Base-by-base conservation (phyloP, 1,140 invertebrate genomes). In the Linepithema humile region DNA sequence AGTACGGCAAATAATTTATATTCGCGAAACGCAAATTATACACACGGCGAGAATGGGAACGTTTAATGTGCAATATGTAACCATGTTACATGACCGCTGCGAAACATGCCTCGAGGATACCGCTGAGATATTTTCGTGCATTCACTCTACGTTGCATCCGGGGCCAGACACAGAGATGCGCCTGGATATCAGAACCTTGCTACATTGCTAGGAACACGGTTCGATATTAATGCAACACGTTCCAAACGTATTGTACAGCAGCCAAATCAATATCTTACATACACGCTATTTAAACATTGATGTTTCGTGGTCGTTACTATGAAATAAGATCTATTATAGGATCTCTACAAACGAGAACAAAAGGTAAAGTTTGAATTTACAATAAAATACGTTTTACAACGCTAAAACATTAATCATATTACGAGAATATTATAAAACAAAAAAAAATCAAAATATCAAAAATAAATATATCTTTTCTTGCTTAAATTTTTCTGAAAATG, bases 11-110 rank as follows among this genome's bases (percentile, higher is more conserved):
- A 48, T 69, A 80, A 80, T 55, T 55, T 55, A 55, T 55, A 48
- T 20, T 29, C 69, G 59, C 69, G 69, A 59, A 74, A 82, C 55
- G 26, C 38, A 74, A 82, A 82, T 53, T 82, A 55, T 75, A 62
- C 53, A 60, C 55, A 55, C 65, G 40, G 53, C 55, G 78, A 82
- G 69, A 74, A 82, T 80, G 60, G 35, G 45, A 80, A 80, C 64
- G 48, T 80, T 80, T 80, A 80, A 80, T 23, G 75, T 69, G 75
- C 62, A 55, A 80, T 80, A 80, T 80, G 64, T 80, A 69, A 80
- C 75, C n/a, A 35, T 48, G 64, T 80, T 80, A 80, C 75, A 55
- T 53, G 75, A 80, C 29, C 75, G 48, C 17, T 69, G 48, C 50
- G 35, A 48, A 80, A 69, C 75, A 69, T 80, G 75, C 75, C 75